Base-by-base conservation (phyloP, 2,888 invertebrate genomes). In the Tricholauxania praeusta region DNA sequence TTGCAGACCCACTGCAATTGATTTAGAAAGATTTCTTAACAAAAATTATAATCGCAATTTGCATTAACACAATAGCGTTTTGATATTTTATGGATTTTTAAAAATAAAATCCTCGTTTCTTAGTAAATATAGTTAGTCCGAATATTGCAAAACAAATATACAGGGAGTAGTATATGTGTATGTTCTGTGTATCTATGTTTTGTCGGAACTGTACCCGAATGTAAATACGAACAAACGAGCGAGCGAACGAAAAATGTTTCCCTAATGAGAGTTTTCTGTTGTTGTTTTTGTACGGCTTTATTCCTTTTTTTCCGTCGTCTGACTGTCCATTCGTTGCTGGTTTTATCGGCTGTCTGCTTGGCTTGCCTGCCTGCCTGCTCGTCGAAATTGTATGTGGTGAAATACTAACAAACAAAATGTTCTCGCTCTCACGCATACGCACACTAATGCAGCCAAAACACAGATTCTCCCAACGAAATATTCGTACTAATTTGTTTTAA, bases 221-320 rank as follows among this genome's bases (percentile, higher is more conserved):
- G 39, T 39, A 39, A 39, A 32, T 5, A 32, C 32, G 32, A 32
- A 32, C 32, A 39, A 39, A 7, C 39, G 39, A 39, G 10, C 39
- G 17, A 63, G 28, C 28, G 28, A 19, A 63, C 62, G 72, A 63
- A 63, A 72, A 72, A 55, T 63, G 68, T 49, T 72, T 72, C 72
- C 72, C 72, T 72, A 55, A 62, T 62, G 67, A 63, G 65, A 65
- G 60, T 62, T 59, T 65, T n/a, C 48, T 74, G 67, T 60, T 76
- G 62, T 77, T 80, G 79, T 79, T 83, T 77, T 80, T 81, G 78
- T 82, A 80, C 76, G 79, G 81, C 82, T 81, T 83, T 70, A 81
- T 81, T 81, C 82, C 83, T 81, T 82, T 80, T 79, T 80, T 73
- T 71, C 57, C 77, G 72, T 72, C 76, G 64, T 72, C 55, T 57